These are phyloP conservation scores for Capromys pilorides DNA, from an alignment of 2,797 vertebrate genomes.

Conservation along the genomic window DNA sequence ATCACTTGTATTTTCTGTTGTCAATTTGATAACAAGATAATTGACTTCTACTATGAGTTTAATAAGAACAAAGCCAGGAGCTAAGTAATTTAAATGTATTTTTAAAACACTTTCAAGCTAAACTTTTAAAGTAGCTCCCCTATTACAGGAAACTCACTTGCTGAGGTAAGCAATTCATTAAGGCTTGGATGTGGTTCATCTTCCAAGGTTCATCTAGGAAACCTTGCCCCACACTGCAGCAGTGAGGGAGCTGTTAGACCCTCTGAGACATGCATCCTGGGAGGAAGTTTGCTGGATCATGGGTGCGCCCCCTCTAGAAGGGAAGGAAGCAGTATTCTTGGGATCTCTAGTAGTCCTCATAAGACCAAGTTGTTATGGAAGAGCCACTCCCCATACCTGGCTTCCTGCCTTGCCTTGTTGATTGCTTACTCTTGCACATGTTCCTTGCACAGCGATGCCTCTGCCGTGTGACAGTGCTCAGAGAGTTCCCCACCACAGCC, in stretches of 20 bases:
- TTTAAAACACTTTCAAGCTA: slow-evolving; percentile 28
- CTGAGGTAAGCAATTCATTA: not conserved
- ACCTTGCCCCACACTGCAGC: not conserved
- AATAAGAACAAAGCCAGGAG: not conserved
- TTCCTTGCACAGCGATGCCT: not conserved
- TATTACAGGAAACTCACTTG: not conserved
- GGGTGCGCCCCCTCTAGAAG: too few species aligned
- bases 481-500: not conserved
- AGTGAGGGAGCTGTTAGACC: not conserved
- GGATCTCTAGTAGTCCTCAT: not conserved
- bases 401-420: not conserved
- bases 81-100: not conserved
- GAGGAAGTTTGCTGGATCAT: too few species aligned
- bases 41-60: not conserved
- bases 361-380: not conserved
- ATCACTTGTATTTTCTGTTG: not conserved
- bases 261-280: not conserved
- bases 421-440: not conserved
- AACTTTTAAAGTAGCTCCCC: not conserved
- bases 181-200: not conserved
- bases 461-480: not conserved
- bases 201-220: not conserved
- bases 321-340: not conserved
- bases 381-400: not conserved
- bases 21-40: slow-evolving; percentile 15